Base-by-base conservation (phyloP, 2,797 vertebrate genomes). In the Melanitta fusca region DNA sequence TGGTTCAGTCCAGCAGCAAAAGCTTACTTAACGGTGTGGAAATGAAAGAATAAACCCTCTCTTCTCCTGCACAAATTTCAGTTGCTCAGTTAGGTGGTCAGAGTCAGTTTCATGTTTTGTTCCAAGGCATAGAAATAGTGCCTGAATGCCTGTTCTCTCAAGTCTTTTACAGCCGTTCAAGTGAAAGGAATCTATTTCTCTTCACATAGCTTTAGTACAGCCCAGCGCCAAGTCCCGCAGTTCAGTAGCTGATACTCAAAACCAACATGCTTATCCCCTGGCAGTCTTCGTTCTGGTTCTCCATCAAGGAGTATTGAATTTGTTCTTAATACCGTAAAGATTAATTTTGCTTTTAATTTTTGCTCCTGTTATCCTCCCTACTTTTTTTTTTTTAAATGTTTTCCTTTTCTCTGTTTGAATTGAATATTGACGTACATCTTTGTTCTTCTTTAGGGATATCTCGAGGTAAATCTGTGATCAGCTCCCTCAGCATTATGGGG, bases 401-500 rank as follows among this genome's bases (percentile, higher is more conserved):
- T 90, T 38, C 2, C 2, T 93, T 81, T 94, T 78, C 57, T 77
- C 74, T 51, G 49, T 78, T 94, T 91, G 64, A 83, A 47, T 30
- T 56, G 27, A 66, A 58, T 80, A 39, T 17, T 95, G 54, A 94
- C 54, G 27, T 12, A 38, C 1, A 3, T 89, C 69, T 84, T 79
- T 88, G 24, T 91, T 90, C 71, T 53, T 57, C 90, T 82, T 90
- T 75, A 99, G 99, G 99, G 36, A 99, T 99, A 99, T 99, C 99
- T 91, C 98, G 99, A 75, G 99, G 99, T 39, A 99, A 99, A 98
- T 99, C 99, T 75, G 98, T 99, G 95, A 99, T 99, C 92, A 99
- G 99, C 93, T 99, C 99, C 12, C 98, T 99, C 75, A 99, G 99
- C 97, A 99, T 99, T 93, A 99, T 99, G 99, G 99, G 99, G 10